phyloP scores from a whole-genome alignment of 2,113 vertebrate species.

The Heliornis fulica region DNA sequence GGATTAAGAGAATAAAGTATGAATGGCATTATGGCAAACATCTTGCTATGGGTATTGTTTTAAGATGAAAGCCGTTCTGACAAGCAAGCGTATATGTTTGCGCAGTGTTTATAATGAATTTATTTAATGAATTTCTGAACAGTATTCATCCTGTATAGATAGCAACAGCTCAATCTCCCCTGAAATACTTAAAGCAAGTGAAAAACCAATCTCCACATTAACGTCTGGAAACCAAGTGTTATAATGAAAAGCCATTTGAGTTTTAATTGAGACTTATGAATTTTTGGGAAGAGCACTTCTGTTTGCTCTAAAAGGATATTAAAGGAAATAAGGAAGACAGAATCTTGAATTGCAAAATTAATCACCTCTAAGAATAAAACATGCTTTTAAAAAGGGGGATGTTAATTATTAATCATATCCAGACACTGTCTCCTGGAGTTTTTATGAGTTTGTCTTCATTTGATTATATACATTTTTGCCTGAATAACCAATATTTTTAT shows the following conservation, averaged over 20 bases:
- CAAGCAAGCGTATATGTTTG: background rate
- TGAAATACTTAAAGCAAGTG: background rate
- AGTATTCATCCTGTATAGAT: background rate
- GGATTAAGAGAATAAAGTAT: background rate
- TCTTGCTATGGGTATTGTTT: background rate
- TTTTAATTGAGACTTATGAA: background rate
- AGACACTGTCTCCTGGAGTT: background rate
- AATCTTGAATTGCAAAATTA: background rate
- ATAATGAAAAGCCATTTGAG: background rate
- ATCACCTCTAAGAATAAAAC: background rate
- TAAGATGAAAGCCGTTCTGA: background rate
- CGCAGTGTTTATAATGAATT: background rate
- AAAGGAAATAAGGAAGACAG: background rate
- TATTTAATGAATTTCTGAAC: background rate
- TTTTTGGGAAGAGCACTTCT: background rate
- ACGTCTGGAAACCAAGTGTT: background rate
- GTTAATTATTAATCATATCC: constrained; percentile 1
- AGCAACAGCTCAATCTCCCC: background rate
- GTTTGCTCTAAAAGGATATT: background rate
- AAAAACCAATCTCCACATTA: background rate
- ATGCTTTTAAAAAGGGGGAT: background rate
- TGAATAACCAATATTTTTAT: background rate
- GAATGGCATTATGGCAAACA: background rate
- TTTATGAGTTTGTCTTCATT: background rate
- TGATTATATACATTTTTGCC: constrained; percentile 24